Base-by-base conservation (phyloP, 2,888 invertebrate species). In the Chaetoderma sp. region DNA sequence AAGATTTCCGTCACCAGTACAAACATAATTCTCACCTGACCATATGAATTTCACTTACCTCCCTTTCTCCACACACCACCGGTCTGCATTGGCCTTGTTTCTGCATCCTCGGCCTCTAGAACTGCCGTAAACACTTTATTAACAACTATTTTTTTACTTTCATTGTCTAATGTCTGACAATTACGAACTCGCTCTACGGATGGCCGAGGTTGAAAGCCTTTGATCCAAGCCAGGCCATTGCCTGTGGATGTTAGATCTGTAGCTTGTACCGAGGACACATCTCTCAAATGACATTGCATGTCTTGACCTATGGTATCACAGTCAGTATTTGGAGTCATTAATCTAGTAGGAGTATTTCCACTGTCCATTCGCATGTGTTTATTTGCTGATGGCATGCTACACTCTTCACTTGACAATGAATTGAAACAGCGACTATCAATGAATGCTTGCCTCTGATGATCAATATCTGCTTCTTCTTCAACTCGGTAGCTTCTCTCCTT, bases 151-250 rank as follows among this genome's bases (percentile, higher is more conserved):
- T 90, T 86, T 65, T 92, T 88, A 10, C 94, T 84, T 63, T 83
- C 86, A 82, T 89, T 90, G 65, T 93, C 91, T 57, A 97, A 86
- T 86, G 92, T 90, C 1, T 96, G 95, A 84, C 97, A 97, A 85
- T 97, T 98, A 74, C 92, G 89, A 0, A 95, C 93, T 81, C 84
- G 89, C 87, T 95, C 94, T 10, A 88, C 85, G 49, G 89, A 83
- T 27, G 91, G 90, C 30, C 85, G 69, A 3, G 84, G 78, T 18
- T 71, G 65, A 56, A 85, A 85, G 16, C 69, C 74, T 63, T 64
- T 67, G 8, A 75, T 79, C 82, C 77, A 81, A 16, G 44, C 18
- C 16, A 52, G 60, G 23, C 50, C 65, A 16, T 28, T 8, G 2
- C 3, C n/a, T 4, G 16, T 52, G 8, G 30, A 1, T 18, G 27